A percentile compares a stretch with the other conserved stretches of the same genome.
Conservation (phyloP, 2,797 vertebrate genomes). For the Iguana delicatissima region DNA sequence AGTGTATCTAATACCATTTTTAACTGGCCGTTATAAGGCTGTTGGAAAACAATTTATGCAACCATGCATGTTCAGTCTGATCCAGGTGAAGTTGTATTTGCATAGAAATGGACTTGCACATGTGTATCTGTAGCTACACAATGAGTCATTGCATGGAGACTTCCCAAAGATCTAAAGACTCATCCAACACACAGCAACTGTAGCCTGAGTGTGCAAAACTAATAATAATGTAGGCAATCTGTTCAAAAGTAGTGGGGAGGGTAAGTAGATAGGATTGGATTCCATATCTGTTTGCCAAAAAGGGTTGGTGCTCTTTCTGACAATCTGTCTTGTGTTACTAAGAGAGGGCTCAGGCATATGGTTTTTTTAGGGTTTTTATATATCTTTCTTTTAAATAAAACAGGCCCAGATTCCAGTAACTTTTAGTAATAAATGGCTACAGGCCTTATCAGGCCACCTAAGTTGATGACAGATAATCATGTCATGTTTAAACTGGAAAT, state of each 20-base stretch:
- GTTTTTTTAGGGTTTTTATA: neutral
- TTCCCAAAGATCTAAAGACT: neutral
- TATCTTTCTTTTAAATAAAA: neutral
- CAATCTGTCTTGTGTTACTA: neutral
- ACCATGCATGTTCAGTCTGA: neutral
- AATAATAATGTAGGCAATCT: neutral
- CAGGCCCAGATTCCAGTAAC: conserved; percentile 46
- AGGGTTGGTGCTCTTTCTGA: neutral
- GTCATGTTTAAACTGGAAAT: conserved; percentile 59
- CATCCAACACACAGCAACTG: neutral
- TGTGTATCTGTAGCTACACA: neutral
- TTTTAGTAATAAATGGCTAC: conserved; percentile 54
- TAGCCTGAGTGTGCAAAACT: neutral
- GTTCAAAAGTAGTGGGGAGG: neutral
- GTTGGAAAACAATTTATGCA: neutral
- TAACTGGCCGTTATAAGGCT: neutral
- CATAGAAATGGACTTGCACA: neutral
- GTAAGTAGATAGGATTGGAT: neutral
- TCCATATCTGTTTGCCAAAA: neutral
- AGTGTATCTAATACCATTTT: neutral
- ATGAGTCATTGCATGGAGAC: neutral
- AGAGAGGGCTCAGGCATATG: neutral
- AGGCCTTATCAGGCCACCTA: conserved; percentile 58
- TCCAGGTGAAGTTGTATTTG: neutral
- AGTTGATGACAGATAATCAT: conserved; percentile 71